These are phyloP conservation scores for Channa argus DNA, from an alignment of 2,113 vertebrate genomes.

Conservation along the genomic window DNA sequence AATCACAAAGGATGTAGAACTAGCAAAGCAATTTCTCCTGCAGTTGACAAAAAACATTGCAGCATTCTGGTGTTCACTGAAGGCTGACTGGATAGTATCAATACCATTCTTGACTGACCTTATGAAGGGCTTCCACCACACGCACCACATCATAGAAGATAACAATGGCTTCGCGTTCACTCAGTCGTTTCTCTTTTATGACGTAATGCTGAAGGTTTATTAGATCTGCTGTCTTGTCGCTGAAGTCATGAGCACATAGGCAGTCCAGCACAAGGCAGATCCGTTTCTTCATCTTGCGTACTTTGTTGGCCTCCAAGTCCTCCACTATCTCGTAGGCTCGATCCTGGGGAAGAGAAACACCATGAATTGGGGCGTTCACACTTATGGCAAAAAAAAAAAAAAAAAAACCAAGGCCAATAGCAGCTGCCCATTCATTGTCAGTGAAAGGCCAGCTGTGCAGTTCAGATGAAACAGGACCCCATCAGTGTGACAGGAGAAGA, in stretches of 20 bases:
- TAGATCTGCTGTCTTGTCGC: constrained; percentile 96
- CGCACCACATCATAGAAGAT: constrained; percentile 99
- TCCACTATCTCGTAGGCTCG: constrained; percentile 94
- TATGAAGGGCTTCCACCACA: constrained; percentile 97
- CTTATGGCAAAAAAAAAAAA: no score
- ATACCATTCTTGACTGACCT: constrained; percentile 80
- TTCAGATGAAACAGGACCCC: no score
- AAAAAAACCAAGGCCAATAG: no score
- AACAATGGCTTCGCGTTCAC: constrained; percentile 95
- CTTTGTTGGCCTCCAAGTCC: constrained; percentile 90
- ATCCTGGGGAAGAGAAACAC: constrained; percentile 81
- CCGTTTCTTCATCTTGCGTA: constrained; percentile 95
- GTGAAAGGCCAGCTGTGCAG: no score
- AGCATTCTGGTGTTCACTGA: constrained; percentile 1
- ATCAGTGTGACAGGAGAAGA: no score
- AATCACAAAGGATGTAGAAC: constrained; percentile 44
- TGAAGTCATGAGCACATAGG: constrained; percentile 97
- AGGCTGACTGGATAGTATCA: not conserved
- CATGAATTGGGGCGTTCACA: not conserved
- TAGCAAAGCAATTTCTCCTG: constrained; percentile 18
- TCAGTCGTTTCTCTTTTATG: constrained; percentile 97
- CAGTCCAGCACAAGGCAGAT: constrained; percentile 98
- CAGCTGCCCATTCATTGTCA: no score
- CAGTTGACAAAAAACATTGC: constrained; percentile 8
- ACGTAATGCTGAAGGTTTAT: constrained; percentile 99